Evolutionary conservation across 2,797 vertebrate species (phyloP).

Genomic region (Pipistrellus kuhlii): DNA sequence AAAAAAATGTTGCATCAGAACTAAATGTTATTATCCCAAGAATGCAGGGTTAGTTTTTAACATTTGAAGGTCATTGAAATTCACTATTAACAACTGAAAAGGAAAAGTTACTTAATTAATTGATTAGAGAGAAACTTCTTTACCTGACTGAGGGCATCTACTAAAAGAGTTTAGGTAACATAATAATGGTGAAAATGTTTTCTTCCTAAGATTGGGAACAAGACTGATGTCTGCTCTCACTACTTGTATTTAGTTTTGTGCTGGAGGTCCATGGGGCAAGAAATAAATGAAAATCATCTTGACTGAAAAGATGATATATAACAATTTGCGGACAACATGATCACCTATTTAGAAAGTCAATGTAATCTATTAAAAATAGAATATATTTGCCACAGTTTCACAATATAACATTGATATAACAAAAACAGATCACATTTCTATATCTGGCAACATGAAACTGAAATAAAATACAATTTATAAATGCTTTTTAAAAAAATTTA

Average conservation of each 20-base stretch:
- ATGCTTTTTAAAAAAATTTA: background rate
- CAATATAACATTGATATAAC: background rate
- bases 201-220: background rate
- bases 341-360: background rate
- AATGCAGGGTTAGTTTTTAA: background rate
- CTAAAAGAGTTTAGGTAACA: background rate
- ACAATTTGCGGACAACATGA: background rate
- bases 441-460: background rate
- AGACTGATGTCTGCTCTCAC: background rate
- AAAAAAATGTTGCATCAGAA: background rate
- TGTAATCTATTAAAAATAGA: background rate
- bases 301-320: background rate
- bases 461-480: background rate
- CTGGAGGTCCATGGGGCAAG: background rate
- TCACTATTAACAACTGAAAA: background rate
- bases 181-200: background rate
- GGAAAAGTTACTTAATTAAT: background rate
- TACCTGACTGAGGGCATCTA: background rate
- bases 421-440: background rate
- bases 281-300: background rate
- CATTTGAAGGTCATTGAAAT: conserved; percentile 6
- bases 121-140: background rate
- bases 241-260: background rate
- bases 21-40: background rate
- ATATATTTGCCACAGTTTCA: background rate